Evolutionary conservation across 2,888 invertebrate species (phyloP), one percentile per base, ranked within the genome.

Genomic region (Clitarchus hookeri): DNA sequence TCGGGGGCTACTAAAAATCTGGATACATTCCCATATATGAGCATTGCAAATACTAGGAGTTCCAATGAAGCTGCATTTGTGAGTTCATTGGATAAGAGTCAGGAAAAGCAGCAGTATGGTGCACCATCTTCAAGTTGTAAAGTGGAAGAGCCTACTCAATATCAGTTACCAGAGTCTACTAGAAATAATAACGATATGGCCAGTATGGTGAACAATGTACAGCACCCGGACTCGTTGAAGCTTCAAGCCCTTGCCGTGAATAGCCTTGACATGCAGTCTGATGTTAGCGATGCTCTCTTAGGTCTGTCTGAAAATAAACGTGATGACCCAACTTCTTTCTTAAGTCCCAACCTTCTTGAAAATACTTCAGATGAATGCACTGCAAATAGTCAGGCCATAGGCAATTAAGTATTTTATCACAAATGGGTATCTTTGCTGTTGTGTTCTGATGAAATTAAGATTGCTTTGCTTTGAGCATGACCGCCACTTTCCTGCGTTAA

Each of bases 261-360:
- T 16, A 48, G 16, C 8, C 48, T 65, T 19, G 65, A 65, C n/a
- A 23, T 65, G 19, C 65, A 65, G 65, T n/a, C 23, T n/a, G 65
- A 65, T n/a, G 65, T 65, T 23, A 65, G 16, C n/a, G 23, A 65
- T 65, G 65, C 65, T n/a, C 65, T 65, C 65, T 65, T 65, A n/a
- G 65, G 23, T 65, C 23, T 65, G 23, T 6, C 65, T 19, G 65
- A 65, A 65, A 65, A n/a, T 65, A 65, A 65, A 65, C 23, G n/a
- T 8, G 65, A 65, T n/a, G n/a, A 16, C 65, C 8, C 65, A 8
- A 65, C 23, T 65, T 65, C 65, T n/a, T 65, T 65, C 65, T 65
- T 65, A n/a, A 65, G 65, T 65, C n/a, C 65, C n/a, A 65, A 65
- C 65, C 19, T 65, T 65, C 65, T 65, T 65, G 65, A 65, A 65